Percentiles rank a stretch among this genome's conserved stretches.
Evolutionary conservation across 2,113 vertebrate species (phyloP).

Genomic region (Otocyon megalotis): DNA sequence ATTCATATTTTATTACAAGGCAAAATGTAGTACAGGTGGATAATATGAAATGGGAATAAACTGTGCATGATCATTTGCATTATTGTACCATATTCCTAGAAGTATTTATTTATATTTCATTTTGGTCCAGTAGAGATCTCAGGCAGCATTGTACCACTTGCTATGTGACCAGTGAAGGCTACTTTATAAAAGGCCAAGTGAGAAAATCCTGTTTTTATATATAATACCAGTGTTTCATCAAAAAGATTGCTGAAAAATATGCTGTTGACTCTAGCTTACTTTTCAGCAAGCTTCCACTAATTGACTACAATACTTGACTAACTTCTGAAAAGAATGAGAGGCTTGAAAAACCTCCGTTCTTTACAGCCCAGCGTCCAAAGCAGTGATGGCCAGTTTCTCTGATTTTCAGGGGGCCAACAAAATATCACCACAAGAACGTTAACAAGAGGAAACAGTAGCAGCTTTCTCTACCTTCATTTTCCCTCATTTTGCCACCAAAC

Average conservation of each 20-base stretch:
- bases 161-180: conserved; percentile 14
- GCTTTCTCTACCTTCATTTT: not conserved
- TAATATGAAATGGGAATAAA: conserved; percentile 52
- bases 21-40: not conserved
- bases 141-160: not conserved
- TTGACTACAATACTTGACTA: not conserved
- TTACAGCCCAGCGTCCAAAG: not conserved
- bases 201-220: not conserved
- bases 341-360: not conserved
- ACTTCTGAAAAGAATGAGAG: not conserved
- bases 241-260: not conserved
- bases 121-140: conserved; percentile 1
- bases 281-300: not conserved
- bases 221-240: conserved; percentile 25
- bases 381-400: not conserved
- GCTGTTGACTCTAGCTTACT: not conserved
- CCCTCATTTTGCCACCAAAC: not conserved
- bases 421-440: not conserved
- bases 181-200: not conserved
- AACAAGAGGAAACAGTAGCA: not conserved
- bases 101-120: conserved; percentile 43
- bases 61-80: not conserved
- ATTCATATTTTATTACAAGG: conserved; percentile 60
- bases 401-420: not conserved
- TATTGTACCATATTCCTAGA: not conserved